Conservation (phyloP, 2,888 invertebrate genomes). For the Campoplex capitator region DNA sequence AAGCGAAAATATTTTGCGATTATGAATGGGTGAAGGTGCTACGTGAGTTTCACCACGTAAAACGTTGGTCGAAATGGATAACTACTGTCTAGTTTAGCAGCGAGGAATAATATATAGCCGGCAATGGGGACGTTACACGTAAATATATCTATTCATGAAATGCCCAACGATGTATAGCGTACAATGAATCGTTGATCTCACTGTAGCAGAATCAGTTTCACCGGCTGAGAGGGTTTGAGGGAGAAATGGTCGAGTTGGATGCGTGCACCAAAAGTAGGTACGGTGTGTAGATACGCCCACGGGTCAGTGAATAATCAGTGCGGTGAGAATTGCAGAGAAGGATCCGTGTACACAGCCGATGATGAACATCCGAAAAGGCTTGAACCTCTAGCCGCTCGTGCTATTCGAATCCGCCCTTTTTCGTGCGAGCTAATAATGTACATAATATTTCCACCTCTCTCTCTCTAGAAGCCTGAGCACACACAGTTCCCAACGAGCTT, state of each 20-base stretch:
- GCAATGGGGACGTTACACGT: too few relatives aligned
- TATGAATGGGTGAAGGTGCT: background rate
- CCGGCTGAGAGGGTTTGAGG: constrained; percentile 37
- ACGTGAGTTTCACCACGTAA: background rate
- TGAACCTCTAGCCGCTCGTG: background rate
- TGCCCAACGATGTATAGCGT: background rate
- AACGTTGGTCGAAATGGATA: too few relatives aligned
- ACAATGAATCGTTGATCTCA: constrained; percentile 46
- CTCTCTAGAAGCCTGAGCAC: background rate
- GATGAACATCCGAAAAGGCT: background rate
- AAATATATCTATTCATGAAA: background rate
- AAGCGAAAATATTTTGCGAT: background rate
- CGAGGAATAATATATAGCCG: background rate
- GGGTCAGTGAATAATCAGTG: constrained; percentile 70
- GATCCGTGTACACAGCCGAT: constrained; percentile 21
- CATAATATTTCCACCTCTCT: constrained; percentile 3
- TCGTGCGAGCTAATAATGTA: background rate
- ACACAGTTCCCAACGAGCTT: constrained; percentile 23
- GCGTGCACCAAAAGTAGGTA: constrained; percentile 27
- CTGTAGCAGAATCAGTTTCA: constrained; percentile 22
- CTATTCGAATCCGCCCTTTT: constrained; percentile 11
- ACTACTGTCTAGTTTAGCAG: background rate
- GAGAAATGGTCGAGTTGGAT: constrained; percentile 39
- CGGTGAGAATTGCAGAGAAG: constrained; percentile 55
- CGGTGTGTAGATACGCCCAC: constrained; percentile 54